A percentile compares a stretch with the other conserved stretches of the same genome.
phyloP scores from a whole-genome alignment of 1,140 invertebrate species.

The Drosophila mojavensis region DNA sequence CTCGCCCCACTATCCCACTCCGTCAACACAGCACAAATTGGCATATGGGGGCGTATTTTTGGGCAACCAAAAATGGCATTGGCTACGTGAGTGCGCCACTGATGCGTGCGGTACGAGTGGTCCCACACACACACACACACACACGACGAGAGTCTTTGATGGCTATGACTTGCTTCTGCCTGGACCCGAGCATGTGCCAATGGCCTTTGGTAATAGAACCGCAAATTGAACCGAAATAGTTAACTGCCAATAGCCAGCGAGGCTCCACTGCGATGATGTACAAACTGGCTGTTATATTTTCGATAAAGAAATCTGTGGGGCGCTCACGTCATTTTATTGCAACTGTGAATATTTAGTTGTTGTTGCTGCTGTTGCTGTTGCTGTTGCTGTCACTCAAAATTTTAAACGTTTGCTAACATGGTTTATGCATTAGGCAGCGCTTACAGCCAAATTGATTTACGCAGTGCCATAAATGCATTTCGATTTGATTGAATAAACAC shows the following conservation, averaged over 20 bases:
- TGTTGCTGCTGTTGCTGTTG: constrained; percentile 4
- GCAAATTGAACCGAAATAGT: constrained; percentile 72
- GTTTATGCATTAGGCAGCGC: constrained; percentile 54
- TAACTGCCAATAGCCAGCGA: constrained; percentile 25
- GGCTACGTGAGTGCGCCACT: constrained; percentile 42
- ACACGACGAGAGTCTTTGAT: not conserved
- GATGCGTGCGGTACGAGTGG: constrained; percentile 42
- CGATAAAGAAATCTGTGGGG: constrained; percentile 14
- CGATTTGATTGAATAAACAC: constrained; percentile 16
- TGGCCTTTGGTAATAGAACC: constrained; percentile 70
- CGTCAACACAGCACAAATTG: constrained; percentile 15
- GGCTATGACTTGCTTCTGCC: constrained; percentile 1
- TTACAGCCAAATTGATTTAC: constrained; percentile 56
- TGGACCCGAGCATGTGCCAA: constrained; percentile 62
- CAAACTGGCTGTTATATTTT: not conserved
- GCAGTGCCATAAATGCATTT: constrained; percentile 47
- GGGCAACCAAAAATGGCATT: constrained; percentile 35
- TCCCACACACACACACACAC: constrained; percentile 6
- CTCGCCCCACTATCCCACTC: constrained; percentile 42
- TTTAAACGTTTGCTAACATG: constrained; percentile 39
- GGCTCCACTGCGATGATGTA: not conserved
- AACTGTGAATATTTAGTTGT: constrained; percentile 8
- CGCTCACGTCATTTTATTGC: not conserved
- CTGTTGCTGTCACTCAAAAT: constrained; percentile 7
- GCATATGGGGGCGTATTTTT: constrained; percentile 21